Percentiles rank a stretch among this genome's conserved stretches.
phyloP scores from a whole-genome alignment of 2,888 invertebrate species.

The Hybos culiciformis region DNA sequence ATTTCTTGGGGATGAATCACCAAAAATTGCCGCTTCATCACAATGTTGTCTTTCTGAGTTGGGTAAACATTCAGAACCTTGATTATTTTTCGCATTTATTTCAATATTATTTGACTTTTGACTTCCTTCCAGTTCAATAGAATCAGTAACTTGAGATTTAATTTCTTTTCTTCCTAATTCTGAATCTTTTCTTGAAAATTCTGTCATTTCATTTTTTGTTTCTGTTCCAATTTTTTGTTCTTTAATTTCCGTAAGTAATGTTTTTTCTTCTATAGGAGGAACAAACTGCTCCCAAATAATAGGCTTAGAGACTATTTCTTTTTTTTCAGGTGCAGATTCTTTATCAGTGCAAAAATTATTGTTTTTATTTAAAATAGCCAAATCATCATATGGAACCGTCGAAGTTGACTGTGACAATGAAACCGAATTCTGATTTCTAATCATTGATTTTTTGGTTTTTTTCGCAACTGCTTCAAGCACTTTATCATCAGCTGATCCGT shows the following conservation, averaged over 20 bases:
- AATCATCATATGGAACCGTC: constrained; percentile 4
- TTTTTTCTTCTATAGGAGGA: constrained; percentile 11
- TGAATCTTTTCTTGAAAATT: neutral
- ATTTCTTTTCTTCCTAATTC: neutral
- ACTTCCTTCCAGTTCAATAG: neutral
- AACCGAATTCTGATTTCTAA: constrained; percentile 18
- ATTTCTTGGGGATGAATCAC: neutral
- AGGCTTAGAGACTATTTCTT: constrained; percentile 1
- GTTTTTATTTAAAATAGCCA: too few species aligned
- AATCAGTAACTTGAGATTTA: neutral
- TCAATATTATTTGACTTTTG: constrained; percentile 2
- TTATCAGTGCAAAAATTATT: too few species aligned
- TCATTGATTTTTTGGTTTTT: constrained; percentile 33
- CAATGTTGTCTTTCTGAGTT: too few species aligned
- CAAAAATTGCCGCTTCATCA: too few species aligned
- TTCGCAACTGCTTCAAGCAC: constrained; percentile 30
- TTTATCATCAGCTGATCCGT: constrained; percentile 21
- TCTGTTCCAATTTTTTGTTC: too few species aligned
- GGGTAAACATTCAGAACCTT: too few species aligned
- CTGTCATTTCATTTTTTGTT: constrained; percentile 9
- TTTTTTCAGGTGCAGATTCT: neutral
- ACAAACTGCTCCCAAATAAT: constrained; percentile 2
- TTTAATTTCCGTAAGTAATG: too few species aligned
- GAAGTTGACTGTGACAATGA: constrained; percentile 6
- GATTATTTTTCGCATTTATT: neutral